Percentiles rank a stretch among this genome's conserved stretches.
These are phyloP conservation scores for Dasysyrphus tricinctus DNA, from an alignment of 2,888 invertebrate species.

Conservation along the genomic window DNA sequence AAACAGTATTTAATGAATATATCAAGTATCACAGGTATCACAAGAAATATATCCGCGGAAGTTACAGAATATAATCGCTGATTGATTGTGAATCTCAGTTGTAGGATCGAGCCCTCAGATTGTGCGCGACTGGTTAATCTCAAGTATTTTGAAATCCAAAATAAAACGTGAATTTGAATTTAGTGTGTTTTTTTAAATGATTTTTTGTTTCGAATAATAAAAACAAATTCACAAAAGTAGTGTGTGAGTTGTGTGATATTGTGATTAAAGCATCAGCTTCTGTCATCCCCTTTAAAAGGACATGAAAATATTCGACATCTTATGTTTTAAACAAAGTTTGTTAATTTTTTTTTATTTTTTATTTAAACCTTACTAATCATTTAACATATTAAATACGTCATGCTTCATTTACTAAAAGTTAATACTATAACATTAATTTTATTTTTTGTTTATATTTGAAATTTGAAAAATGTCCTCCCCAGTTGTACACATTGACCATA, in stretches of 20 bases:
- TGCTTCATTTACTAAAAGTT: conserved; percentile 18
- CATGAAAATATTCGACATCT: conserved; percentile 73
- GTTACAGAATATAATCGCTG: conserved; percentile 34
- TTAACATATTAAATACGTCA: conserved; percentile 26
- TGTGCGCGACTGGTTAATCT: conserved; percentile 18
- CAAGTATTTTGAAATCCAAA: conserved; percentile 15
- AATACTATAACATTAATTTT: conserved; percentile 36
- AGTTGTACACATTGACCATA: background rate
- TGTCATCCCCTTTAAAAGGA: conserved; percentile 52
- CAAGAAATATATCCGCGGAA: conserved; percentile 14
- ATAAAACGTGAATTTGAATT: background rate
- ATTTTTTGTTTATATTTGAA: conserved; percentile 19
- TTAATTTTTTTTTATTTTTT: conserved; percentile 32
- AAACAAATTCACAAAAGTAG: conserved; percentile 2
- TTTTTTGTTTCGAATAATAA: conserved; percentile 9
- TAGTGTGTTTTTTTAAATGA: conserved; percentile 5
- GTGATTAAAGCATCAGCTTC: conserved; percentile 52
- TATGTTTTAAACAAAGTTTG: conserved; percentile 75
- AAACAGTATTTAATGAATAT: conserved; percentile 22
- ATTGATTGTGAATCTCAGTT: conserved; percentile 39
- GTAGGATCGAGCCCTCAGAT: conserved; percentile 17
- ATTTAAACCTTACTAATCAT: background rate
- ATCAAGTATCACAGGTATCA: conserved; percentile 19
- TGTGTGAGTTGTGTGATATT: conserved; percentile 42
- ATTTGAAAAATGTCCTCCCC: background rate